These are phyloP conservation scores for Platycheirus rosarum DNA, from an alignment of 2,888 invertebrate genomes.

Conservation along the genomic window DNA sequence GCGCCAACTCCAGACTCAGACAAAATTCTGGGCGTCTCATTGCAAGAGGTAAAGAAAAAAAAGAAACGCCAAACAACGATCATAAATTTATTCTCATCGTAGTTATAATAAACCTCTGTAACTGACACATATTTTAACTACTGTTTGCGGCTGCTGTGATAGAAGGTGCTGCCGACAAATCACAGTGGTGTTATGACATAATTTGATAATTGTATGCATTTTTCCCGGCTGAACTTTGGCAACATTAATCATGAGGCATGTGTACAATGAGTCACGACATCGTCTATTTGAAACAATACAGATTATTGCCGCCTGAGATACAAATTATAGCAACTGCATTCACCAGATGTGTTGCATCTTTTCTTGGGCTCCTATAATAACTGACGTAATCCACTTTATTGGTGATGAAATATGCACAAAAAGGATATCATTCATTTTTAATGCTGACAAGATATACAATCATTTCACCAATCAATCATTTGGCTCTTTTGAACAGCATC, in stretches of 20 bases:
- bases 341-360: slow-evolving; percentile 28
- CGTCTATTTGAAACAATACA: slow-evolving; percentile 32
- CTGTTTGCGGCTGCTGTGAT: slow-evolving; percentile 34
- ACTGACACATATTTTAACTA: slow-evolving; percentile 43
- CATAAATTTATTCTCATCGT: slow-evolving; percentile 60
- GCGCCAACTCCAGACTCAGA: background rate
- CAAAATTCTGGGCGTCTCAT: slow-evolving; percentile 8
- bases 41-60: slow-evolving; percentile 2
- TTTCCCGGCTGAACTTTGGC: slow-evolving; percentile 61
- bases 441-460: slow-evolving; percentile 29
- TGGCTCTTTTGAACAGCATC: slow-evolving; percentile 4
- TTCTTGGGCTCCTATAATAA: background rate
- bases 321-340: no score
- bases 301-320: background rate
- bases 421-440: slow-evolving; percentile 36
- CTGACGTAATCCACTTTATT: slow-evolving; percentile 41
- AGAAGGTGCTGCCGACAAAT: slow-evolving; percentile 42
- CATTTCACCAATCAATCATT: slow-evolving; percentile 53
- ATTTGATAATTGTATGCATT: slow-evolving; percentile 64
- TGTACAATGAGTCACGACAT: slow-evolving; percentile 57
- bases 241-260: slow-evolving; percentile 61
- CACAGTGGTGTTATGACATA: slow-evolving; percentile 51
- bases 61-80: slow-evolving; percentile 26
- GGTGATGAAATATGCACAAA: slow-evolving; percentile 38
- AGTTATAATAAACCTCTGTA: slow-evolving; percentile 22